These are phyloP conservation scores for Ameiurus melas DNA, from an alignment of 2,113 vertebrate genomes.

Conservation along the genomic window DNA sequence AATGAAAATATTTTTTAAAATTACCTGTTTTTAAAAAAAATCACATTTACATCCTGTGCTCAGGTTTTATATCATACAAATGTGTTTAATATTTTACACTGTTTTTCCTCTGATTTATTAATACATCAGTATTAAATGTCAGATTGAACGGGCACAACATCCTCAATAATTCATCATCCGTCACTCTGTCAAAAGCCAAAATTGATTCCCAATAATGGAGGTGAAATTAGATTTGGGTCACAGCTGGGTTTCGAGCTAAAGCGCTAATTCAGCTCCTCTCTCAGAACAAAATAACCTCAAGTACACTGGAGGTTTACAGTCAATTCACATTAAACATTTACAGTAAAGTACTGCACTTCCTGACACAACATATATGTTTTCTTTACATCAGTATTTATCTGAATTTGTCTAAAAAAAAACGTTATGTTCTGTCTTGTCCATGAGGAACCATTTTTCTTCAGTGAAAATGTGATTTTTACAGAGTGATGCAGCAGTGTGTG, in stretches of 20 bases:
- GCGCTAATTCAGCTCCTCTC: constrained; percentile 15
- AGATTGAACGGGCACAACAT: no score
- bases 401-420: background rate
- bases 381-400: background rate
- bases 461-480: no score
- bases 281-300: background rate
- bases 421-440: background rate
- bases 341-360: background rate
- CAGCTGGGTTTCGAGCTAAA: constrained; percentile 14
- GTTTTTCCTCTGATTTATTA: no score
- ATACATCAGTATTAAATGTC: no score
- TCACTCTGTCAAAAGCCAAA: constrained; percentile 23
- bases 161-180: constrained; percentile 38
- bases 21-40: no score
- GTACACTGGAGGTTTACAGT: background rate
- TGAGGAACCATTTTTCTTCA: background rate
- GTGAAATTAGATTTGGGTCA: background rate
- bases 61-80: no score
- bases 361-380: background rate
- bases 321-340: background rate
- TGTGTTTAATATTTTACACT: no score
- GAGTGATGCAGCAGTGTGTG: no score
- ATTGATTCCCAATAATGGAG: constrained; percentile 47
- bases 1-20: no score
- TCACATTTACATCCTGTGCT: no score